Evolutionary conservation across 2,113 vertebrate species (phyloP).

Genomic region (Pomatorhinus ruficollis): DNA sequence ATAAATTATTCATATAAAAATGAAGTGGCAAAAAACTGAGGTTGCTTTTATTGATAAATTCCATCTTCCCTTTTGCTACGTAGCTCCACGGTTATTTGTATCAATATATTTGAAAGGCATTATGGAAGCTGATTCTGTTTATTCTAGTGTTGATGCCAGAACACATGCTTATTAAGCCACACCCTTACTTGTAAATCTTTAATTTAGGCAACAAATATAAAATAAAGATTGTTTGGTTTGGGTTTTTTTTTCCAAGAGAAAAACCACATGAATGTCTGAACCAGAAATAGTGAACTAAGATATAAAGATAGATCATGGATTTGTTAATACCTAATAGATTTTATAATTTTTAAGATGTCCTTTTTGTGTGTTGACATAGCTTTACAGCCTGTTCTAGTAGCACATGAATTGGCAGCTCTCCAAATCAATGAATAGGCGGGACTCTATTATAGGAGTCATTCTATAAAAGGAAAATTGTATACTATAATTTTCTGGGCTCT

Average conservation of each 20-base stretch:
- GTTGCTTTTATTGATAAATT: neutral
- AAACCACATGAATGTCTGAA: neutral
- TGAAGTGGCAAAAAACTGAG: neutral
- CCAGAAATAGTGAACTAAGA: neutral
- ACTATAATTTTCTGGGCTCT: conserved; percentile 23
- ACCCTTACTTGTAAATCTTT: neutral
- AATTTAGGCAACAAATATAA: neutral
- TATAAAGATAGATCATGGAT: neutral
- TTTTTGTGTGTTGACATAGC: neutral
- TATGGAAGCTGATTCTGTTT: neutral
- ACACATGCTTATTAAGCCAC: neutral
- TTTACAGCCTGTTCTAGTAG: neutral
- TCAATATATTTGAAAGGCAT: neutral
- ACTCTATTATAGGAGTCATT: neutral
- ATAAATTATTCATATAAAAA: neutral
- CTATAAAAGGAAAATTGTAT: conserved; percentile 11
- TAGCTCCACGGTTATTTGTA: neutral
- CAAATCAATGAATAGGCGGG: conserved; percentile 18
- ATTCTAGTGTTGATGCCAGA: neutral
- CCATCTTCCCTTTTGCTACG: neutral
- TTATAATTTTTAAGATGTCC: neutral
- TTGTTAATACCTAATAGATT: neutral
- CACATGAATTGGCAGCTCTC: neutral
- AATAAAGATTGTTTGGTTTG: neutral
- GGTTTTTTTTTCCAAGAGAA: neutral